phyloP scores from a whole-genome alignment of 2,888 invertebrate genomes.

The Trissolcus brochymenae region DNA sequence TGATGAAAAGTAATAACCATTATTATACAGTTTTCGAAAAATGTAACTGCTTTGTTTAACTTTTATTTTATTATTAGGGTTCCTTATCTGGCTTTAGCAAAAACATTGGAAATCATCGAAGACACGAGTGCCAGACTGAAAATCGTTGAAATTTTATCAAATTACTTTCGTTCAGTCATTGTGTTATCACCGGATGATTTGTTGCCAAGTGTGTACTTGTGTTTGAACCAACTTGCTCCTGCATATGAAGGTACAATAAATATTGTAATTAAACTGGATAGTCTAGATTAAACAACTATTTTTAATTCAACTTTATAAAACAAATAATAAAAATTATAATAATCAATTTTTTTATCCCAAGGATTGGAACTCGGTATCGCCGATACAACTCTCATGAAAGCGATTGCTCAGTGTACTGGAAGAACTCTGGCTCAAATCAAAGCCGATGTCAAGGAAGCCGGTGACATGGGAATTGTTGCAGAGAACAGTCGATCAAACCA shows the following conservation, averaged over 20 bases:
- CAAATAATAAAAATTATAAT: background rate
- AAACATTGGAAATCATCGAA: conserved; percentile 94
- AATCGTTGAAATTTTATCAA: conserved; percentile 93
- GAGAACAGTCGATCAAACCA: conserved; percentile 90
- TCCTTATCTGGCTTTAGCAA: conserved; percentile 94
- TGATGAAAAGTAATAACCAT: conserved; percentile 80
- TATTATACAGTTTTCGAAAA: background rate
- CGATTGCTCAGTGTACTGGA: conserved; percentile 93
- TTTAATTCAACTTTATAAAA: background rate
- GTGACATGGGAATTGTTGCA: conserved; percentile 95
- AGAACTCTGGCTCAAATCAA: conserved; percentile 90
- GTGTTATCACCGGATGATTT: conserved; percentile 92
- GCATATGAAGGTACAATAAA: conserved; percentile 88
- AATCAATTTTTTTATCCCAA: conserved; percentile 60
- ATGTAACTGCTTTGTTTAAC: conserved; percentile 4
- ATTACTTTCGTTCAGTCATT: conserved; percentile 94
- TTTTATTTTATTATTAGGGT: conserved; percentile 78
- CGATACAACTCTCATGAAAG: conserved; percentile 95
- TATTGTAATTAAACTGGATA: background rate
- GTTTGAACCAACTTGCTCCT: conserved; percentile 96
- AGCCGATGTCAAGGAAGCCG: conserved; percentile 82
- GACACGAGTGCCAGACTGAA: conserved; percentile 89
- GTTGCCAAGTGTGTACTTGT: conserved; percentile 92
- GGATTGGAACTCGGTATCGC: conserved; percentile 94
- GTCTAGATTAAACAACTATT: background rate